A percentile compares a stretch with the other conserved stretches of the same genome.
phyloP scores from a whole-genome alignment of 1,140 invertebrate species.

The Phymastichus coffea region DNA sequence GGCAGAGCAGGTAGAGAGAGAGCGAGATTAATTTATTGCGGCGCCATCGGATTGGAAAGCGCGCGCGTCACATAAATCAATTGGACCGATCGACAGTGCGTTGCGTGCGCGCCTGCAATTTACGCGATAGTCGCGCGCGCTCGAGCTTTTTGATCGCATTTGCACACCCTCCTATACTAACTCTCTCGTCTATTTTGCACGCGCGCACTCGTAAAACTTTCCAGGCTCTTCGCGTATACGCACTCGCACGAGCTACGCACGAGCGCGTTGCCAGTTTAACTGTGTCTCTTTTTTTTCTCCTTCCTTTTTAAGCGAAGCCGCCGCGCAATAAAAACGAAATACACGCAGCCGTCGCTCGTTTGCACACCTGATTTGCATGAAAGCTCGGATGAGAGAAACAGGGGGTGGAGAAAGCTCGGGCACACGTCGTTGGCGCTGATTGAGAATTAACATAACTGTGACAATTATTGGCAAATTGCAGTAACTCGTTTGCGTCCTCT shows the following conservation, averaged over 20 bases:
- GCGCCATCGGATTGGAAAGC: neutral
- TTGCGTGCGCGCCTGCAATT: too few relatives aligned
- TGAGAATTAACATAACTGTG: constrained; percentile 54
- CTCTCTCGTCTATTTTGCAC: constrained; percentile 25
- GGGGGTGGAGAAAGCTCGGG: too few relatives aligned
- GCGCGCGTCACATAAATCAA: constrained; percentile 41
- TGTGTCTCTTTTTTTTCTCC: too few relatives aligned
- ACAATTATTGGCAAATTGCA: constrained; percentile 53
- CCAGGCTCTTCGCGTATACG: too few relatives aligned
- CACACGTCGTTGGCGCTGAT: constrained; percentile 46
- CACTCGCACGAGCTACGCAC: too few relatives aligned
- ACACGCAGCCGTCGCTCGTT: too few relatives aligned
- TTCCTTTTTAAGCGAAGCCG: too few relatives aligned
- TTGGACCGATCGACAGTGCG: constrained; percentile 35
- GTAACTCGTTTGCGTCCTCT: constrained; percentile 47
- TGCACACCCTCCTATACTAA: constrained; percentile 43
- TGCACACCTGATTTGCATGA: constrained; percentile 50
- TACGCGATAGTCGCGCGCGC: constrained; percentile 44
- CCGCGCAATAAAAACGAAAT: too few relatives aligned
- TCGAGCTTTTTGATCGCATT: constrained; percentile 43
- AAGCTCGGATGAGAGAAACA: constrained; percentile 30
- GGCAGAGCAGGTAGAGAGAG: too few relatives aligned
- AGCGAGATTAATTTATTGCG: constrained; percentile 4
- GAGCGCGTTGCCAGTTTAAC: too few relatives aligned
- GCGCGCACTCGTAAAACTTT: too few relatives aligned